Conservation (phyloP, 1,140 invertebrate genomes). For the Lepidurus arcticus region DNA sequence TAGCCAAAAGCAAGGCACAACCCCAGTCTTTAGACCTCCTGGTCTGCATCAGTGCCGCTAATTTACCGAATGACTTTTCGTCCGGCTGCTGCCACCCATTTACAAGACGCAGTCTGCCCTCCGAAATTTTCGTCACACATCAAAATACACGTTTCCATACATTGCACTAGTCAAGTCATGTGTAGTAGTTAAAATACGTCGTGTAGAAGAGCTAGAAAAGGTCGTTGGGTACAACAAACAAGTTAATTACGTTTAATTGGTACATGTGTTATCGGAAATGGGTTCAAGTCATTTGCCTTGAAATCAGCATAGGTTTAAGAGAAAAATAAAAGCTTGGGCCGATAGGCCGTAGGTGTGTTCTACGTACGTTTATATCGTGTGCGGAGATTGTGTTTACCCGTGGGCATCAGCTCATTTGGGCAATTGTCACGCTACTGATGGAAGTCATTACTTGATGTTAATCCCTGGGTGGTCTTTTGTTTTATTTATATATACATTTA, state of each 20-base stretch:
- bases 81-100: conserved; percentile 15
- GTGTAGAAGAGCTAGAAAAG: too few species aligned
- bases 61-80: conserved; percentile 15
- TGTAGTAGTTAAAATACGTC: background rate
- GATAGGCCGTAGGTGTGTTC: background rate
- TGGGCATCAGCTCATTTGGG: background rate
- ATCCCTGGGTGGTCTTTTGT: background rate
- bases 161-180: background rate
- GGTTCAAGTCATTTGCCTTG: too few species aligned
- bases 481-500: background rate
- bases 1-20: background rate
- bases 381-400: background rate
- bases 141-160: conserved; percentile 1
- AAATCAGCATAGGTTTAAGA: too few species aligned
- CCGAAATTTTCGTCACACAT: conserved; percentile 4
- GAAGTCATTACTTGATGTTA: background rate
- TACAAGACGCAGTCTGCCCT: background rate
- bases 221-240: too few species aligned
- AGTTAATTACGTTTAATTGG: too few species aligned
- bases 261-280: too few species aligned
- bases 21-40: background rate
- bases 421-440: background rate
- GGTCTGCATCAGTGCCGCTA: conserved; percentile 17
- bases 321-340: too few species aligned
- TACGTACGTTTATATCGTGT: background rate